phyloP scores from a whole-genome alignment of 2,797 vertebrate genomes.

The Phrynocephalus vlangalii region DNA sequence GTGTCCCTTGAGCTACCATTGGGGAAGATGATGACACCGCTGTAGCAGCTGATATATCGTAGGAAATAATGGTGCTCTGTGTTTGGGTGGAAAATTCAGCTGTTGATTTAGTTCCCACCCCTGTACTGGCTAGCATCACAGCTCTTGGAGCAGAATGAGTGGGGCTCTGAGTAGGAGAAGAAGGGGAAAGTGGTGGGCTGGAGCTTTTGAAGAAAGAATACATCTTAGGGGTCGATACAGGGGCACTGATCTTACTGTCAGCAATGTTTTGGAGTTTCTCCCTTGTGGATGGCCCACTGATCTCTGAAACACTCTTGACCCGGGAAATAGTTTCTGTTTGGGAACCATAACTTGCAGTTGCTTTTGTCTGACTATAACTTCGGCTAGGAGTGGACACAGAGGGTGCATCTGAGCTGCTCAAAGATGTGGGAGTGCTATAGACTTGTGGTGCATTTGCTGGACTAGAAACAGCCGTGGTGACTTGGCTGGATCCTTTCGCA shows the following conservation, averaged over 20 bases:
- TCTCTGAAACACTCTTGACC: slow-evolving; percentile 54
- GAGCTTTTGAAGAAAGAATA: slow-evolving; percentile 89
- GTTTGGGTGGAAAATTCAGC: slow-evolving; percentile 95
- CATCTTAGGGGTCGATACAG: slow-evolving; percentile 79
- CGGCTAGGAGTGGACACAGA: slow-evolving; percentile 78
- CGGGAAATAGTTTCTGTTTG: slow-evolving; percentile 76
- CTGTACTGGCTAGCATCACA: slow-evolving; percentile 41
- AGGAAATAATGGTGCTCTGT: slow-evolving; percentile 78
- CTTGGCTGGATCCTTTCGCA: slow-evolving; percentile 67
- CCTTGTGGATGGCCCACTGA: slow-evolving; percentile 67
- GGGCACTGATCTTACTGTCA: slow-evolving; percentile 69
- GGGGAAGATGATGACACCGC: slow-evolving; percentile 76
- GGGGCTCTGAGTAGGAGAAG: slow-evolving; percentile 91
- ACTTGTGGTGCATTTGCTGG: slow-evolving; percentile 67
- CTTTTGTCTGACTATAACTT: slow-evolving; percentile 82
- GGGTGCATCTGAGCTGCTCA: slow-evolving; percentile 64
- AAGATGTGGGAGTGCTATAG: slow-evolving; percentile 73
- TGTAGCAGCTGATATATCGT: slow-evolving; percentile 73
- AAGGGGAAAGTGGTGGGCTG: slow-evolving; percentile 90
- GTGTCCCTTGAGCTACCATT: slow-evolving; percentile 86
- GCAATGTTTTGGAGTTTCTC: slow-evolving; percentile 62
- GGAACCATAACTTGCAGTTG: slow-evolving; percentile 73
- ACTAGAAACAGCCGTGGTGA: slow-evolving; percentile 76
- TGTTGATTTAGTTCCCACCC: slow-evolving; percentile 74
- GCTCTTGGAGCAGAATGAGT: slow-evolving; percentile 80